Evolutionary conservation across 2,113 vertebrate species (phyloP).

Genomic region (Ctenodactylus gundi): DNA sequence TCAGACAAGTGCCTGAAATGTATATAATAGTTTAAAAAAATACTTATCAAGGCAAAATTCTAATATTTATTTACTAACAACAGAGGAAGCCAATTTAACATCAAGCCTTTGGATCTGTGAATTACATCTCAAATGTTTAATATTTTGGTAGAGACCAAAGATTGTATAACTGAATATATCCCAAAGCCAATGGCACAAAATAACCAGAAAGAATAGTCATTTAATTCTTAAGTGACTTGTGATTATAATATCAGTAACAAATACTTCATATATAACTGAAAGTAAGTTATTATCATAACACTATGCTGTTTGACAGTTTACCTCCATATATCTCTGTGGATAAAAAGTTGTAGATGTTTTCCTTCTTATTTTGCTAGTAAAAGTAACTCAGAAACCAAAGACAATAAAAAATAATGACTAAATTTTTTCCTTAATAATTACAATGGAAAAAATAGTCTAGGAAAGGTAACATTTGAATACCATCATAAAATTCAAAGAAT

Average conservation of each 20-base stretch:
- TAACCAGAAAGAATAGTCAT: neutral
- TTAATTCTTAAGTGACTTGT: neutral
- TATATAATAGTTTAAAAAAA: neutral
- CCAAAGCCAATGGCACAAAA: neutral
- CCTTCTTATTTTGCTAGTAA: neutral
- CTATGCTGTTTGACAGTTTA: neutral
- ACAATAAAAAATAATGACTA: conserved; percentile 49
- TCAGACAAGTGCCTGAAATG: neutral
- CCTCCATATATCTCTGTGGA: neutral
- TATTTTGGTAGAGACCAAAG: neutral
- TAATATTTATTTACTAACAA: conserved; percentile 4
- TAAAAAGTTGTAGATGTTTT: neutral
- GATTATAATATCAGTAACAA: neutral
- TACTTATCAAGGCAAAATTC: neutral
- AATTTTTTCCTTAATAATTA: conserved; percentile 57
- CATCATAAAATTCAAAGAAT: conserved; percentile 77
- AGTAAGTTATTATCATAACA: neutral
- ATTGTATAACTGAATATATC: conserved; percentile 1
- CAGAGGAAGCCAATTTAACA: neutral
- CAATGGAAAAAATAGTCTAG: conserved; percentile 73
- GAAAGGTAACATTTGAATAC: conserved; percentile 75
- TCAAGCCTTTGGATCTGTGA: neutral
- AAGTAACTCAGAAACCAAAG: conserved; percentile 66
- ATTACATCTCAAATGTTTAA: neutral
- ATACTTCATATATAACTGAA: conserved; percentile 19